Percentiles rank a stretch among this genome's conserved stretches.
These are phyloP conservation scores for Cercopithecus mitis DNA, from an alignment of 2,797 vertebrate genomes.

Conservation along the genomic window DNA sequence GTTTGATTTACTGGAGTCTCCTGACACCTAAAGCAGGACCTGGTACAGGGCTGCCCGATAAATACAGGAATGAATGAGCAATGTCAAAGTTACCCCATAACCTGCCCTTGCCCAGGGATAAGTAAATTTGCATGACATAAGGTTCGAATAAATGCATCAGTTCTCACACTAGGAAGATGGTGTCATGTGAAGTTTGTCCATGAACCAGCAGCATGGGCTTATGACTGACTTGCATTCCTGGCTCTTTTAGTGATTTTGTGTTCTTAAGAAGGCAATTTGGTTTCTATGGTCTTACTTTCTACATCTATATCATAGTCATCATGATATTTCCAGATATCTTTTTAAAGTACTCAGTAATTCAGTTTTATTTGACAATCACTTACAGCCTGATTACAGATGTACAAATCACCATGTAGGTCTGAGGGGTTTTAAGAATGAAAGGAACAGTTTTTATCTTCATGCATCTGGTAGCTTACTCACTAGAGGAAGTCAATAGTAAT, in stretches of 20 bases:
- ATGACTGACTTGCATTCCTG: background rate
- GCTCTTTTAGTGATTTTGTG: background rate
- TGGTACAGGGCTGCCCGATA: background rate
- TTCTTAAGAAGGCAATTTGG: background rate
- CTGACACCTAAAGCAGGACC: background rate
- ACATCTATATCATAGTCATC: background rate
- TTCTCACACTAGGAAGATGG: background rate
- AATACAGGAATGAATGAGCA: background rate
- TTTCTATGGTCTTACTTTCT: background rate
- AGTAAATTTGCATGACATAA: background rate
- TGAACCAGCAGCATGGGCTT: background rate
- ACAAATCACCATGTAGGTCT: background rate
- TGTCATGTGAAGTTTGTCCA: background rate
- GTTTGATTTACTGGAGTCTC: background rate
- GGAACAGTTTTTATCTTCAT: background rate
- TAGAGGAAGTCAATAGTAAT: background rate
- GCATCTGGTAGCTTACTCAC: background rate
- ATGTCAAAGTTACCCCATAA: background rate
- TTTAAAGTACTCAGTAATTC: slow-evolving; percentile 24
- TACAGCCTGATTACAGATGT: background rate
- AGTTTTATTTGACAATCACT: background rate
- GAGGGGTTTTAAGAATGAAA: background rate
- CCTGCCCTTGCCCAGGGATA: background rate
- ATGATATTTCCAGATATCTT: background rate
- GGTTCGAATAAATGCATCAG: background rate